Evolutionary conservation across 2,113 vertebrate genomes (phyloP).

Genomic region (Ovibos moschatus): DNA sequence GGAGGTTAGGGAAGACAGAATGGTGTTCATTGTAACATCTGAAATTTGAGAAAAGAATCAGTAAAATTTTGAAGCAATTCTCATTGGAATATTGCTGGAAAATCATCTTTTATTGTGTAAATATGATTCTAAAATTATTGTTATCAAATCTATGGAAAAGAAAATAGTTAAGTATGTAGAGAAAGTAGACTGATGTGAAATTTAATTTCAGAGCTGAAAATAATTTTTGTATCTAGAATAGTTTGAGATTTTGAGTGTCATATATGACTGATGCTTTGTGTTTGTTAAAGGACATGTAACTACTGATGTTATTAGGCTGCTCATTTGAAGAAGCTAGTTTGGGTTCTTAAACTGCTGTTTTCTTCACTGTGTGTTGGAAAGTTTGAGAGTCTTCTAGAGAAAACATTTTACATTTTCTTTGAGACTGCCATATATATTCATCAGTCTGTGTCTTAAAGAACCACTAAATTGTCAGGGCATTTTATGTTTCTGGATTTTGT

Average conservation of each 20-base stretch:
- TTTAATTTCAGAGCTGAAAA: slow-evolving; percentile 32
- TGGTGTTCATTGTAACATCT: not conserved
- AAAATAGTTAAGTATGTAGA: not conserved
- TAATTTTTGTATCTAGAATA: slow-evolving; percentile 14
- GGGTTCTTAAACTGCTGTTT: not conserved
- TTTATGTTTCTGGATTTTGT: not conserved
- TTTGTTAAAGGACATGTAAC: not conserved
- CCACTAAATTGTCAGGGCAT: not conserved
- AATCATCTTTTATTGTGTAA: not conserved
- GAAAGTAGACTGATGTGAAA: not conserved
- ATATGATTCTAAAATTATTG: not conserved
- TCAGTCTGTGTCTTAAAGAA: slow-evolving; percentile 6
- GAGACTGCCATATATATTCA: not conserved
- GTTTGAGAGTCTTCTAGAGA: not conserved
- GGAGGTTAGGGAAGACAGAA: not conserved
- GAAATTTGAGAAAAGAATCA: slow-evolving; percentile 32
- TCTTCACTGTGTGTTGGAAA: not conserved
- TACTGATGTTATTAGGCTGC: not conserved
- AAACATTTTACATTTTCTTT: slow-evolving; percentile 34
- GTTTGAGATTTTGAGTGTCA: slow-evolving; percentile 11
- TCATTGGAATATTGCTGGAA: not conserved
- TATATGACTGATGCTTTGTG: not conserved
- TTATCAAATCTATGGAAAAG: not conserved
- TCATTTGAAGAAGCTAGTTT: slow-evolving; percentile 15
- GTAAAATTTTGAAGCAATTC: not conserved